Conservation (phyloP, 2,888 invertebrate species). For the Leptarthrus brevirostris region DNA sequence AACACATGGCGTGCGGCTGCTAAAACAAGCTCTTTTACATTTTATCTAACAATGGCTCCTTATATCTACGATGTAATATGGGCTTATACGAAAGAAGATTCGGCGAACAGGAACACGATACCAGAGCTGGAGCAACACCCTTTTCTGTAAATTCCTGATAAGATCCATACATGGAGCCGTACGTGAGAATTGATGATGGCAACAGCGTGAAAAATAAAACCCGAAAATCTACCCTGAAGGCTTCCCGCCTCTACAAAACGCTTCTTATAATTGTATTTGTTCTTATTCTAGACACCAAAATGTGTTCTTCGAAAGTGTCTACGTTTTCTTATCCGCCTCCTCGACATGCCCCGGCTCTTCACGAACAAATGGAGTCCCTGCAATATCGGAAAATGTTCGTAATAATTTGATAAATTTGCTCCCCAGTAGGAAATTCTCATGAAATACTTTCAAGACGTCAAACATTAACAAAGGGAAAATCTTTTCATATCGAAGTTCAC, state of each 20-base stretch:
- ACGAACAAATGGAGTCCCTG: not conserved
- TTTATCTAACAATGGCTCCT: conserved; percentile 33
- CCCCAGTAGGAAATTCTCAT: conserved; percentile 4
- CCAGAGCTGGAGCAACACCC: not conserved
- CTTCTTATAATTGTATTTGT: conserved; percentile 37
- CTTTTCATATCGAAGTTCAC: conserved; percentile 1
- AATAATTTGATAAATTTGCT: conserved; percentile 44
- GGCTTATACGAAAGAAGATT: not conserved
- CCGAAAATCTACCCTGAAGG: not conserved
- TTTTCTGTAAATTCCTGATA: conserved; percentile 4
- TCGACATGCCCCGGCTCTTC: not conserved
- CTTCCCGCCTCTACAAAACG: not conserved
- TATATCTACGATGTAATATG: conserved; percentile 18
- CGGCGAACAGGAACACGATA: not conserved
- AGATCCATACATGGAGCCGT: conserved; percentile 12
- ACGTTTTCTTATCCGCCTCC: not conserved
- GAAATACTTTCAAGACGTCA: conserved; percentile 27
- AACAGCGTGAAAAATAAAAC: conserved; percentile 12
- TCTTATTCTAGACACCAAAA: not conserved
- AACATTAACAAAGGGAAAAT: conserved; percentile 9
- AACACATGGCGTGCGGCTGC: conserved; percentile 28
- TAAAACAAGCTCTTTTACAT: conserved; percentile 44
- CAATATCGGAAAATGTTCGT: conserved; percentile 33
- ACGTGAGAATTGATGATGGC: conserved; percentile 35
- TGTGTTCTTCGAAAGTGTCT: not conserved